Base-by-base conservation (phyloP, 1,140 invertebrate species). In the Drosophila neocordata region DNA sequence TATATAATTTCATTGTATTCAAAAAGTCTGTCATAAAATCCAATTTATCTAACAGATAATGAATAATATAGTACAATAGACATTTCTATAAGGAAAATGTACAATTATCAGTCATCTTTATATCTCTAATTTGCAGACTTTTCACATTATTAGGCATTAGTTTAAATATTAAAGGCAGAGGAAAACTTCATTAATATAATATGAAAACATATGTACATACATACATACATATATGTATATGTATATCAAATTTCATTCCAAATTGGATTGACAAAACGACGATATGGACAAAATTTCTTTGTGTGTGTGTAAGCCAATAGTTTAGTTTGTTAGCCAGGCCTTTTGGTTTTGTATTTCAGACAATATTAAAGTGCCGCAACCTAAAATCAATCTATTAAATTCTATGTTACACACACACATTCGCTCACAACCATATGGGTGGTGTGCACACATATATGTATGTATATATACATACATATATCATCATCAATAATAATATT, bases 401-500 rank as follows among this genome's bases (percentile, higher is more conserved):
- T 48, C 41, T 20, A 20, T 20, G 2, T 20, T 24, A 41, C 38
- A 13, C 5, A 41, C 38, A 13, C 5, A 41, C 38, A 13, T 6
- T 31, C 7, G 27, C 27, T 6, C 27, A 31, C 5, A 6, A 31
- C 4, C 27, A 31, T 31, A 31, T 31, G 27, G 4, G 20, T 11
- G 24, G 24, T 27, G 11, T 12, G 31, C 52, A 55, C 20, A 31
- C 22, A 55, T 4, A 55, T 11, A 55, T 2, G 7, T 2, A 55
- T 11, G 31, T 0, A 6, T 18, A 22, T 12, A 20, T 38, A 15
- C 27, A 27, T 22, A 38, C 12, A 58, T 9, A 27, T 34, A 27
- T 18, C 18, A 27, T 59, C 57, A 38, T 41, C 48, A 35, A 35
- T 18, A 37, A 64, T 64, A 64, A 57, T 65, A 15, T 65, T 31